Percentiles rank a stretch among this genome's conserved stretches.
Conservation (phyloP, 2,888 invertebrate species). For the Drosophila testacea region DNA sequence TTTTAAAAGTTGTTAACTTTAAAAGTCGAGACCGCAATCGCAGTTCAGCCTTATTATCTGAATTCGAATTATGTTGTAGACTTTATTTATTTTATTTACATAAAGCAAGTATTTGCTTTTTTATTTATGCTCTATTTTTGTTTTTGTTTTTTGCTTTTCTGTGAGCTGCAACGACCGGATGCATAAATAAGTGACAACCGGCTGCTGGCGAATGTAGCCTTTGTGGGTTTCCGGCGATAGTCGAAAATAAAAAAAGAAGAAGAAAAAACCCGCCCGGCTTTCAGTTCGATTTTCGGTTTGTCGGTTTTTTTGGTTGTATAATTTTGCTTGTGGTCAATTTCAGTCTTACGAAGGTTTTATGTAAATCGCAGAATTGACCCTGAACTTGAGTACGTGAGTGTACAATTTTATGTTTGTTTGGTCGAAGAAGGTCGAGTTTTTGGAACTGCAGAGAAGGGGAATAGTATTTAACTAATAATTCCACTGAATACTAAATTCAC, state of each 20-base stretch:
- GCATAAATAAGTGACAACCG: slow-evolving; percentile 78
- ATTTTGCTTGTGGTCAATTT: slow-evolving; percentile 27
- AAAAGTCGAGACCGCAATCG: slow-evolving; percentile 39
- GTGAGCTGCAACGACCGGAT: slow-evolving; percentile 64
- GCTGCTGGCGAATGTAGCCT: slow-evolving; percentile 49
- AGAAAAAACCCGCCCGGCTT: slow-evolving; percentile 39
- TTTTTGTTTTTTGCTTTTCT: slow-evolving; percentile 1
- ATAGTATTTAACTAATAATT: slow-evolving; percentile 3
- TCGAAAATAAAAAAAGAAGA: slow-evolving; percentile 21
- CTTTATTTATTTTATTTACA: slow-evolving; percentile 40
- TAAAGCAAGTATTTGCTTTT: slow-evolving; percentile 21
- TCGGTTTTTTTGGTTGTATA: slow-evolving; percentile 25
- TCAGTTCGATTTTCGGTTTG: slow-evolving; percentile 46
- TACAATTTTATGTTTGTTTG: slow-evolving; percentile 1
- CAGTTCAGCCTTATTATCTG: slow-evolving; percentile 38
- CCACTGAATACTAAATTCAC: neutral
- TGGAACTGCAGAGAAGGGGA: slow-evolving; percentile 30
- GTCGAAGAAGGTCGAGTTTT: slow-evolving; percentile 27
- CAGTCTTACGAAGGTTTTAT: slow-evolving; percentile 52
- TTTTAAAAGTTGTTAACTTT: slow-evolving; percentile 27
- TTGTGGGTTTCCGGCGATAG: slow-evolving; percentile 65
- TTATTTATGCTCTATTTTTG: slow-evolving; percentile 16
- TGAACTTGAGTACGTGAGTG: slow-evolving; percentile 46
- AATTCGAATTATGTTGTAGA: slow-evolving; percentile 41
- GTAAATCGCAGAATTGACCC: slow-evolving; percentile 49